Evolutionary conservation across 2,888 invertebrate species (phyloP), one percentile per base, ranked within the genome.

Genomic region (Tipula lateralis): DNA sequence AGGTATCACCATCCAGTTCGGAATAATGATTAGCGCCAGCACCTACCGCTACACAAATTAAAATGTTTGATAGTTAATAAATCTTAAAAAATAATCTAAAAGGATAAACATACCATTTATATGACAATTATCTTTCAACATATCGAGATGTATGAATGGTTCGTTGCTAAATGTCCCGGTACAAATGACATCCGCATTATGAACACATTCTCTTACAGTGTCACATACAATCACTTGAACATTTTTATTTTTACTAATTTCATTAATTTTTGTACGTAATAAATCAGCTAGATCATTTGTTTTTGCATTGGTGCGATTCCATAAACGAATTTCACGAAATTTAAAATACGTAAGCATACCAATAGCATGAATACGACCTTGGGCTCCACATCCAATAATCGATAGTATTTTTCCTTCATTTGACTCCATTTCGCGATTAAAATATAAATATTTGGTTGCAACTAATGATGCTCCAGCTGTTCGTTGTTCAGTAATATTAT

Each of bases 111-210:
- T 88, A 93, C 94, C 92, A 89, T 94, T 94, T 29, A 94, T 92
- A 87, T 94, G 93, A 4, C 91, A 91, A 44, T 92, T 91, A 6
- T 88, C 86, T 87, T 92, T 92, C 1, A 93, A 88, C 92, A 93
- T 92, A 29, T 90, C 88, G 1, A 87, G 87, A 44, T 90, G 87
- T 1, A 94, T 86, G 16, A 94, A 87, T 0, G 93, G 91, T n/a
- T 88, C 88, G 0, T 87, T 87, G 1, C 92, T 87, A 85, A 89
- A 91, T 0, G 94, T 94, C 0, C 92, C 92, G 0, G 93, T 93
- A 44, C 93, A 91, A 85, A 94, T 91, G 29, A 94, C 91, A 89
- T 94, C 94, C 0, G 93, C 93, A 86, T 90, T 89, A 50, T 87
- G 87, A 0, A 92, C 92, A 84, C 93, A 93, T 29, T 91, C 91